Base-by-base conservation (phyloP, 2,888 invertebrate species). In the Apomyelois bistriatella region DNA sequence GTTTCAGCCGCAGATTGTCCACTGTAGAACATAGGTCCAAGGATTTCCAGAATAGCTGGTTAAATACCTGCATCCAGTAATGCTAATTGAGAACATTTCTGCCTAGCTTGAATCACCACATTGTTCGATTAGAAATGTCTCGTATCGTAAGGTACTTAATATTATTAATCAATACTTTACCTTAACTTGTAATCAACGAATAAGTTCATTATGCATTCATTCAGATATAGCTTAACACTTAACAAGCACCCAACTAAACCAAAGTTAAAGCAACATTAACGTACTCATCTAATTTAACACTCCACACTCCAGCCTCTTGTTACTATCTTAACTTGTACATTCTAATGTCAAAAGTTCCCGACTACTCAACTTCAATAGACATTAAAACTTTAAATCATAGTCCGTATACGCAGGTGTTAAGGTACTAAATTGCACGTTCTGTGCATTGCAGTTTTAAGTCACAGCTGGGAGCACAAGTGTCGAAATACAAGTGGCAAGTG, bases 311-410 rank as follows among this genome's bases (percentile, higher is more conserved):
- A 48, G 61, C 58, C 60, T 53, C 49, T 55, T 56, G 58, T 57
- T 58, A 52, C 52, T 58, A 48, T 59, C 60, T 59, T 58, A 59
- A 61, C 59, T 62, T 60, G 58, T 62, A 60, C 57, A 61, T 61
- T 60, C 62, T 62, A 64, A 66, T 66, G 62, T 61, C 64, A 61
- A 59, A 66, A 66, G 64, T 58, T 60, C 12, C 38, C 13, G 16
- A 32, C 46, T 46, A 46, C 46, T 32, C 46, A 46, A 46, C 30
- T 15, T 30, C 1, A 32, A 9, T 9, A 46, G 32, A 32, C 32
- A 32, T 46, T 32, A 16, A 10, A 52, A 52, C 37, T 57, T 60
- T 52, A 54, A 60, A 64, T 58, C 56, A 56, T 59, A 60, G 53
- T 55, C 52, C 48, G 30, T 60, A 53, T 51, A 8, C 6, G 46